These are phyloP conservation scores for Bombus fervidus DNA, from an alignment of 1,140 invertebrate genomes.

Conservation along the genomic window DNA sequence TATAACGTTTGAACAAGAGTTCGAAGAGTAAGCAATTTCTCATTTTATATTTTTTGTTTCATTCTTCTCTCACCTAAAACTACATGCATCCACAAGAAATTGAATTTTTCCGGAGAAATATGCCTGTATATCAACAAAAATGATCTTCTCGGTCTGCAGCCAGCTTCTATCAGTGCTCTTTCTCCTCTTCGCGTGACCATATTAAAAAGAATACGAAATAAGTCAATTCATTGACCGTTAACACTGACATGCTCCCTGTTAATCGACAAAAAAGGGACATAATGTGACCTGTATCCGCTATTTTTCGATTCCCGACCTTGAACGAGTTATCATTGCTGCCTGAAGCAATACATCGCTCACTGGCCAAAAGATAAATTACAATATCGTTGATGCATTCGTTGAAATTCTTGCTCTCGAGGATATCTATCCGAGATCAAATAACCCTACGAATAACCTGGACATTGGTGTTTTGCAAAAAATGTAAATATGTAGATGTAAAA, in stretches of 20 bases:
- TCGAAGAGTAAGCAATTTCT: background rate
- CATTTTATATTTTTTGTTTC: background rate
- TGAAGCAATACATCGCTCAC: too few species aligned
- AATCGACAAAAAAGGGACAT: constrained; percentile 49
- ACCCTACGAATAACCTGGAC: constrained; percentile 16
- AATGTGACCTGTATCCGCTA: constrained; percentile 69
- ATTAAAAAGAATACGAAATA: constrained; percentile 27
- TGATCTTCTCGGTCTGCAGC: background rate
- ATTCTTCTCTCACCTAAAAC: background rate
- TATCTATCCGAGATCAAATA: background rate
- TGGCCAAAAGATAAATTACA: too few species aligned
- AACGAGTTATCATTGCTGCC: too few species aligned
- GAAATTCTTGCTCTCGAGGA: background rate
- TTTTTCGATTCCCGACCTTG: constrained; percentile 3
- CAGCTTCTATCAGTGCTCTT: too few species aligned
- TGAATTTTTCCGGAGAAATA: background rate
- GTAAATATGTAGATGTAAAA: background rate
- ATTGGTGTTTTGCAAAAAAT: background rate
- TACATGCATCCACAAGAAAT: background rate
- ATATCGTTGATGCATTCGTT: background rate
- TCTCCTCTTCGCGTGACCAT: too few species aligned
- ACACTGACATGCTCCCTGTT: constrained; percentile 67
- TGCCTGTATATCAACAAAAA: constrained; percentile 13
- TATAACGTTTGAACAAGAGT: background rate
- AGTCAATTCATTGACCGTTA: constrained; percentile 56